Evolutionary conservation across 2,888 invertebrate species (phyloP).

Genomic region (Ophonus ardosiacus): DNA sequence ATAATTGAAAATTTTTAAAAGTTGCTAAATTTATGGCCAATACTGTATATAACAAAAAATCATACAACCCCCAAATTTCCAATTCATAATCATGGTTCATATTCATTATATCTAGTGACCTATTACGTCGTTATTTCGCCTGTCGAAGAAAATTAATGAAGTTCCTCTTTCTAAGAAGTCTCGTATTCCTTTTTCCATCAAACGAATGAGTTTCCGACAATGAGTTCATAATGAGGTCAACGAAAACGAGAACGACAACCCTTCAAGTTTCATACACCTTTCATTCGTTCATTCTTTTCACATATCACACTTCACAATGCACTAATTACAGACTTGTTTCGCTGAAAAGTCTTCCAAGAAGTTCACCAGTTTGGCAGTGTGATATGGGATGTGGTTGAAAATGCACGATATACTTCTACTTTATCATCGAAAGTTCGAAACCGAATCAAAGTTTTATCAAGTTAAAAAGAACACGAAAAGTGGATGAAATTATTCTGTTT

Average conservation of each 20-base stretch:
- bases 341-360: neutral
- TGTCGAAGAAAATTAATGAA: slow-evolving; percentile 27
- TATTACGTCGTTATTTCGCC: too few relatives aligned
- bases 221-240: slow-evolving; percentile 50
- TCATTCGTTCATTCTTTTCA: slow-evolving; percentile 33
- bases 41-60: too few relatives aligned
- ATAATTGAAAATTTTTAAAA: too few relatives aligned
- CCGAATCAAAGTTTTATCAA: neutral
- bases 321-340: neutral
- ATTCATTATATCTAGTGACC: too few relatives aligned
- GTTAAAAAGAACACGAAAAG: neutral
- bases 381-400: neutral
- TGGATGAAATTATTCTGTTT: too few relatives aligned
- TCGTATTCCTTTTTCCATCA: neutral
- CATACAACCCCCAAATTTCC: too few relatives aligned
- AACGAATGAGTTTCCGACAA: slow-evolving; percentile 34
- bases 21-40: too few relatives aligned
- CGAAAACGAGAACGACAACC: slow-evolving; percentile 21
- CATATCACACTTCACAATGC: slow-evolving; percentile 26
- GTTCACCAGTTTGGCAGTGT: neutral
- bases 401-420: slow-evolving; percentile 14
- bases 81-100: too few relatives aligned
- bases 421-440: neutral
- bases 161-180: neutral
- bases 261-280: slow-evolving; percentile 37